A percentile compares a stretch with the other conserved stretches of the same genome.
Evolutionary conservation across 1,140 invertebrate species (phyloP).

Genomic region (Cyrtorhinus lividipennis): DNA sequence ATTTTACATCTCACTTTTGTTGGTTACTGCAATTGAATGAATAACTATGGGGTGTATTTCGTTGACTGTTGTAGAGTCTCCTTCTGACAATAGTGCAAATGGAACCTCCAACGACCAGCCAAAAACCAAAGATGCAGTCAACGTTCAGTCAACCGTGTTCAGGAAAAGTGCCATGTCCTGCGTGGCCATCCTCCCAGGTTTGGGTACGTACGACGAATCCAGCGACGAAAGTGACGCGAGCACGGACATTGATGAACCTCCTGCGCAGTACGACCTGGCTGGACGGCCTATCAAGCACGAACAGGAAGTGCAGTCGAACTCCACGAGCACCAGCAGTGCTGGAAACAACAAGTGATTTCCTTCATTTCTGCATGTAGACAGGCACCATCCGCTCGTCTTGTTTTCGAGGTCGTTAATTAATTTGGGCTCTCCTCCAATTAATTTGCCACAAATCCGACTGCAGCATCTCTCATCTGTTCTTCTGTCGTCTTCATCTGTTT

Average conservation of each 20-base stretch:
- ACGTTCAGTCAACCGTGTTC: not conserved
- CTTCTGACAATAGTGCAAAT: too few relatives aligned
- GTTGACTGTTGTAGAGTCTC: too few relatives aligned
- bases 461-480: not conserved
- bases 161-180: slow-evolving; percentile 39
- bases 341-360: not conserved
- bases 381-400: too few relatives aligned
- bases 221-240: slow-evolving; percentile 47
- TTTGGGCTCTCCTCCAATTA: not conserved
- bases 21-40: too few relatives aligned
- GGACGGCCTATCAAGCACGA: slow-evolving; percentile 35
- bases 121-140: not conserved
- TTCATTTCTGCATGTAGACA: not conserved
- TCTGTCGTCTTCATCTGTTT: not conserved
- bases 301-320: not conserved
- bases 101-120: not conserved
- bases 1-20: too few relatives aligned
- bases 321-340: not conserved
- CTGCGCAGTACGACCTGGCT: slow-evolving; percentile 37
- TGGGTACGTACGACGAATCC: slow-evolving; percentile 51
- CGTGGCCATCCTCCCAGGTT: slow-evolving; percentile 58
- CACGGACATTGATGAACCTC: slow-evolving; percentile 32
- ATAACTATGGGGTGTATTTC: too few relatives aligned
- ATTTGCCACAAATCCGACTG: not conserved
- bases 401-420: not conserved